Percentiles rank a stretch among this genome's conserved stretches.
phyloP scores from a whole-genome alignment of 2,113 vertebrate species.

The Gila orcuttii region DNA sequence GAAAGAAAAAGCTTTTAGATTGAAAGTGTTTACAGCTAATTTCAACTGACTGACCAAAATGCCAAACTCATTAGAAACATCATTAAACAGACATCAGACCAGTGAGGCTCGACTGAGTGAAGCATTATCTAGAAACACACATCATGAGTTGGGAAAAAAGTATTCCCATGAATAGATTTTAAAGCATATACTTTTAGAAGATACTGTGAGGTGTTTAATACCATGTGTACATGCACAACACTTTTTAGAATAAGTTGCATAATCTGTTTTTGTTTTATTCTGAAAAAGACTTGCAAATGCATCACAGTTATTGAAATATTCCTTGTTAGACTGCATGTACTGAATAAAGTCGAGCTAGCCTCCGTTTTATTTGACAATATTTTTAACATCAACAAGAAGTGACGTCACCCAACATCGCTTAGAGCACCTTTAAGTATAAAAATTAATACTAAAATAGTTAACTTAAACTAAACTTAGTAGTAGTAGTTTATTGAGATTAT shows the following conservation, averaged over 20 bases:
- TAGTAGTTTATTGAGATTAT: background rate
- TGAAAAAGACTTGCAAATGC: background rate
- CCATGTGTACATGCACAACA: too few relatives aligned
- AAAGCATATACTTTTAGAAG: background rate
- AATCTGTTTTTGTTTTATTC: background rate
- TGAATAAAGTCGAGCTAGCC: too few relatives aligned
- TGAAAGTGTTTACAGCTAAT: background rate
- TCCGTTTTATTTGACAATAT: too few relatives aligned
- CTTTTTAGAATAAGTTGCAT: background rate
- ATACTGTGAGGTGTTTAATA: background rate
- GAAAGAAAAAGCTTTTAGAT: background rate
- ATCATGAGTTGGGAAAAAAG: background rate
- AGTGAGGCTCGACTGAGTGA: background rate
- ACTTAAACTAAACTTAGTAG: too few relatives aligned
- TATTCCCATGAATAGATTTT: background rate
- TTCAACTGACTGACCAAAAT: constrained; percentile 1
- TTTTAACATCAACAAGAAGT: too few relatives aligned
- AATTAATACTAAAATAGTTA: too few relatives aligned
- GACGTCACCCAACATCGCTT: too few relatives aligned
- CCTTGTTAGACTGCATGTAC: background rate
- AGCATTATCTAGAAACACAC: background rate
- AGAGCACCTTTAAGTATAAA: too few relatives aligned
- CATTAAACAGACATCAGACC: background rate
- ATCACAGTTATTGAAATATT: background rate
- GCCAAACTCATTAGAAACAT: background rate